phyloP scores from a whole-genome alignment of 2,113 vertebrate genomes.

The Leptobrachium leishanense region DNA sequence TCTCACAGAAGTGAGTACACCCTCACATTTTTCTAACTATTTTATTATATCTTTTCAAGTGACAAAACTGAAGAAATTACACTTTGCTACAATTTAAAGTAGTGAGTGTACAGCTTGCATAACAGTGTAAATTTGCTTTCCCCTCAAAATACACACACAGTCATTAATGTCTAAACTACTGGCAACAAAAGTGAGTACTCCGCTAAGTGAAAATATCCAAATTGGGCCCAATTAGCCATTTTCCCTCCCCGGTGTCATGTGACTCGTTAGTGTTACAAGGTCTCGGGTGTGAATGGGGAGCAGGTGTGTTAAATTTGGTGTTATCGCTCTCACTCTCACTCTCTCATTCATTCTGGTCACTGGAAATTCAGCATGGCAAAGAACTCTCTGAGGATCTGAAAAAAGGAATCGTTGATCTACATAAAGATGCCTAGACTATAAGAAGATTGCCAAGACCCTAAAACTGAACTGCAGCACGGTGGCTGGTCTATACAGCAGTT shows the following conservation, averaged over 20 bases:
- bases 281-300: not conserved
- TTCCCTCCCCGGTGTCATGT: not conserved
- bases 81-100: not conserved
- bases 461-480: too few relatives aligned
- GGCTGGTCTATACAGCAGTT: too few relatives aligned
- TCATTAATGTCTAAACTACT: not conserved
- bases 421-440: not conserved
- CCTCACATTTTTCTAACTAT: not conserved
- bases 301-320: not conserved
- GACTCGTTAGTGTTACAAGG: not conserved
- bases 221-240: not conserved
- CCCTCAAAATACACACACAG: not conserved
- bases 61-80: constrained; percentile 1
- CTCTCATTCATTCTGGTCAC: constrained; percentile 5
- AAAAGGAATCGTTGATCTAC: not conserved
- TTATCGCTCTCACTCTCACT: not conserved
- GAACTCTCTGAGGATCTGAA: constrained; percentile 5
- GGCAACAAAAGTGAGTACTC: not conserved
- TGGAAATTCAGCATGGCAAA: constrained; percentile 2
- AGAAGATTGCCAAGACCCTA: not conserved
- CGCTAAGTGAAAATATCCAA: not conserved
- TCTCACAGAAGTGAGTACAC: not conserved
- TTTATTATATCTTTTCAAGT: not conserved
- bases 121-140: not conserved
- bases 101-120: not conserved